Percentiles rank a stretch among this genome's conserved stretches.
Evolutionary conservation across 2,888 invertebrate genomes (phyloP).

Genomic region (Drosophila pegasa): DNA sequence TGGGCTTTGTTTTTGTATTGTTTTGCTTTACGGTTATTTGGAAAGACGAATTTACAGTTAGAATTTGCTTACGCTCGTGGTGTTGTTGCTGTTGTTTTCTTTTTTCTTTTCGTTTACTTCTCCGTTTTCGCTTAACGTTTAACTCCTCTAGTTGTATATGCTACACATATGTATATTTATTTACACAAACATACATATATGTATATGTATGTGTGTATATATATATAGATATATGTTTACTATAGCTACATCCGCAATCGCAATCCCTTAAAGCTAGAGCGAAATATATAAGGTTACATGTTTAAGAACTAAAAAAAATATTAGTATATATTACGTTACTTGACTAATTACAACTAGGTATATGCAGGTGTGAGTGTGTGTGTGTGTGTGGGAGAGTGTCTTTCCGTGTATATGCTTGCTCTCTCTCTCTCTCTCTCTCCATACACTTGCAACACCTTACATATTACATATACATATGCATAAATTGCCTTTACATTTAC

Average conservation of each 20-base stretch:
- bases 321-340: slow-evolving; percentile 43
- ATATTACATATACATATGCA: slow-evolving; percentile 45
- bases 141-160: slow-evolving; percentile 53
- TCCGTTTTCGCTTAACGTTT: slow-evolving; percentile 37
- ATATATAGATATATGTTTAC: slow-evolving; percentile 41
- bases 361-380: slow-evolving; percentile 5
- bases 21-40: slow-evolving; percentile 63
- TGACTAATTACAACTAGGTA: slow-evolving; percentile 59
- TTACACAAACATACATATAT: slow-evolving; percentile 29
- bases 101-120: slow-evolving; percentile 1
- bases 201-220: slow-evolving; percentile 35
- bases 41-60: slow-evolving; percentile 76
- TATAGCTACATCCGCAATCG: slow-evolving; percentile 48
- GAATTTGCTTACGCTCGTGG: slow-evolving; percentile 55
- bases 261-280: slow-evolving; percentile 44
- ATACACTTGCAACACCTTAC: too few relatives aligned
- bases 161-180: slow-evolving; percentile 50
- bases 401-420: slow-evolving; percentile 6
- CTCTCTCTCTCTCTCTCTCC: not conserved
- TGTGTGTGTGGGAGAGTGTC: slow-evolving; percentile 4
- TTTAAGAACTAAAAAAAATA: slow-evolving; percentile 50
- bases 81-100: slow-evolving; percentile 18
- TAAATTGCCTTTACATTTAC: slow-evolving; percentile 51
- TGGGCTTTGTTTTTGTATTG: slow-evolving; percentile 21
- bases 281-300: slow-evolving; percentile 57